Evolutionary conservation across 2,888 invertebrate species (phyloP).

Genomic region (Morinoia aosen): DNA sequence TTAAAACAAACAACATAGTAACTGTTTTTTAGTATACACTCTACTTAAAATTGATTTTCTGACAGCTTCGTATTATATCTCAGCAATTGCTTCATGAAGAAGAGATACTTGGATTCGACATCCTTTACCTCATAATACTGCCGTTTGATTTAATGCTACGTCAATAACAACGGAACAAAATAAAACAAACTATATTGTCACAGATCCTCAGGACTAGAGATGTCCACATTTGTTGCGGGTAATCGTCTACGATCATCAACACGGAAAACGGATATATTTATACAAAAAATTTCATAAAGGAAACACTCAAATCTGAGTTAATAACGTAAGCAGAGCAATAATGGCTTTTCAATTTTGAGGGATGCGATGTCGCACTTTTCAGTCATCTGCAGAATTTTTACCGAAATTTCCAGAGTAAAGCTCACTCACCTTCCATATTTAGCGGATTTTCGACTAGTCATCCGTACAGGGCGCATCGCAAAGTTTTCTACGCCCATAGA

Average conservation of each 20-base stretch:
- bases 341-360: too few species aligned
- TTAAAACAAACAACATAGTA: too few species aligned
- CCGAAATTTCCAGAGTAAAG: too few species aligned
- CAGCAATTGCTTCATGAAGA: too few species aligned
- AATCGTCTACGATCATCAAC: not conserved
- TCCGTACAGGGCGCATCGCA: not conserved
- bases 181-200: not conserved
- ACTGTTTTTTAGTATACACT: too few species aligned
- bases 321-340: not conserved
- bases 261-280: too few species aligned
- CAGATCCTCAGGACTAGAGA: not conserved
- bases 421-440: not conserved
- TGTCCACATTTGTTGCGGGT: not conserved
- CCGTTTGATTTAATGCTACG: not conserved
- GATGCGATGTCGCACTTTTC: too few species aligned
- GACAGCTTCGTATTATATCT: too few species aligned
- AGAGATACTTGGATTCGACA: too few species aligned
- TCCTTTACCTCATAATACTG: not conserved
- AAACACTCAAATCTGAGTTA: not conserved
- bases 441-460: not conserved
- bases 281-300: too few species aligned
- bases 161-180: not conserved
- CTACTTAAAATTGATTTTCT: too few species aligned
- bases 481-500: not conserved
- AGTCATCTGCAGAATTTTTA: not conserved